Conservation (phyloP, 2,888 invertebrate genomes). For the Plebejus argus region DNA sequence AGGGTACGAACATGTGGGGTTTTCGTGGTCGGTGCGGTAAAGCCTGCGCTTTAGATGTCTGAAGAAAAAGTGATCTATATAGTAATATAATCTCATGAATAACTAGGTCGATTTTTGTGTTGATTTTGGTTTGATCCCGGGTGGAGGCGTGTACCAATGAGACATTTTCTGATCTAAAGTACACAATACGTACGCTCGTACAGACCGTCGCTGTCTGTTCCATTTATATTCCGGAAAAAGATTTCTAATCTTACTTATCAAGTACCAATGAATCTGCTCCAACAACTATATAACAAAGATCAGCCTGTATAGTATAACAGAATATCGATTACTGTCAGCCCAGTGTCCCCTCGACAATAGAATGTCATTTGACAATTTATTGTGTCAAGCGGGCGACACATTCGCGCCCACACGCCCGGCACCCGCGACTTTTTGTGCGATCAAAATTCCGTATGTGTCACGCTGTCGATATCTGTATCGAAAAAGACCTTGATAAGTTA, state of each 20-base stretch:
- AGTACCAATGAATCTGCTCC: not conserved
- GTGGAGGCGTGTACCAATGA: too few species aligned
- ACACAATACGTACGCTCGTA: too few species aligned
- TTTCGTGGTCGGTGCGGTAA: not conserved
- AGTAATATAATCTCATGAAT: not conserved
- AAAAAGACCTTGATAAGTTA: constrained; percentile 8
- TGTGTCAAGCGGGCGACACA: constrained; percentile 25
- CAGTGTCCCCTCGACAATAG: constrained; percentile 24
- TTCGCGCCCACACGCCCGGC: constrained; percentile 31
- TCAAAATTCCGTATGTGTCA: constrained; percentile 26
- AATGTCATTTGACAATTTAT: constrained; percentile 29
- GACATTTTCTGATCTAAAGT: too few species aligned
- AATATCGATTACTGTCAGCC: constrained; percentile 9
- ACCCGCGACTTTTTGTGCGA: constrained; percentile 26
- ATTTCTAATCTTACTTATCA: not conserved
- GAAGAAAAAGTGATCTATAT: not conserved
- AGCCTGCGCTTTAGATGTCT: not conserved
- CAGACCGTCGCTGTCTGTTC: too few species aligned
- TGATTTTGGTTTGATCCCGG: too few species aligned
- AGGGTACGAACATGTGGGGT: not conserved
- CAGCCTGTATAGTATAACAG: constrained; percentile 9
- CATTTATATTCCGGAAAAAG: not conserved
- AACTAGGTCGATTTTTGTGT: too few species aligned
- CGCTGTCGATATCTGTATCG: constrained; percentile 1
- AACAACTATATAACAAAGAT: not conserved